Conservation (phyloP, 2,113 vertebrate species). For the Hystrix brachyura region DNA sequence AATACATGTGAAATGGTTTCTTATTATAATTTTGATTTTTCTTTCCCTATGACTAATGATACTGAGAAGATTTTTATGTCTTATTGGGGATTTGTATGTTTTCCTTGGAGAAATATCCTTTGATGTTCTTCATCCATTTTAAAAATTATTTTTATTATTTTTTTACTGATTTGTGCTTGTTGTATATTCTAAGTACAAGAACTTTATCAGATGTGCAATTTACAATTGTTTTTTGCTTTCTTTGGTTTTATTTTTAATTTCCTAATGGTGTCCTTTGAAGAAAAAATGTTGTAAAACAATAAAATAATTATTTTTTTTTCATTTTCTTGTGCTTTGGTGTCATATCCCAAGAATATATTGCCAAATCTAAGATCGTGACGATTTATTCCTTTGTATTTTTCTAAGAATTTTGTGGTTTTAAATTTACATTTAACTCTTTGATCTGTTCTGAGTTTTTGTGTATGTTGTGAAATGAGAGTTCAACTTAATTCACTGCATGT, state of each 20-base stretch:
- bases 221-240: neutral
- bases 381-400: neutral
- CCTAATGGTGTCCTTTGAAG: neutral
- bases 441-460: neutral
- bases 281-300: neutral
- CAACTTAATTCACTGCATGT: neutral
- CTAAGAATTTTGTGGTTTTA: neutral
- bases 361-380: neutral
- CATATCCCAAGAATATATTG: neutral
- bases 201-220: neutral
- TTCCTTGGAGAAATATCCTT: neutral
- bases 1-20: neutral
- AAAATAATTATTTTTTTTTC: no score
- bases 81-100: neutral
- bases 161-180: neutral
- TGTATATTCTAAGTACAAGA: neutral
- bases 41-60: neutral
- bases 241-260: neutral
- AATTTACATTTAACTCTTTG: no score
- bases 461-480: neutral
- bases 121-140: neutral
- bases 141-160: neutral
- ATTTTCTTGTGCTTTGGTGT: neutral
- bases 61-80: neutral
- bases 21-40: neutral